phyloP scores from a whole-genome alignment of 1,140 invertebrate genomes.

The Triops longicaudatus region DNA sequence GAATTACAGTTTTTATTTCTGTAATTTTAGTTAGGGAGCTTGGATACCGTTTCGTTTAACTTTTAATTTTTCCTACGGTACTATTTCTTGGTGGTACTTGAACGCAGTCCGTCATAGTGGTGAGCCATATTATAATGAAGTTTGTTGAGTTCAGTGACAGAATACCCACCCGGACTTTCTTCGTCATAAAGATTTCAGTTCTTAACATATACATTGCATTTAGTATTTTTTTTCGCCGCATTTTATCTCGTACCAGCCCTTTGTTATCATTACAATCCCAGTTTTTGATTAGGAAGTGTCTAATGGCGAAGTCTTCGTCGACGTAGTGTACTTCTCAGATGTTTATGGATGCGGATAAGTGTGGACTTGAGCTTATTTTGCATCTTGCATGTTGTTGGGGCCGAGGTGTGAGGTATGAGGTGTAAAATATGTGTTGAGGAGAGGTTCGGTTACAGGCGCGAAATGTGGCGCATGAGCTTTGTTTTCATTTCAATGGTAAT shows the following conservation, averaged over 20 bases:
- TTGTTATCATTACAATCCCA: not conserved
- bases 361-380: constrained; percentile 1
- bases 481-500: constrained; percentile 9
- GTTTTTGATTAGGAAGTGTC: constrained; percentile 12
- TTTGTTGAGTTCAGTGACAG: too few relatives aligned
- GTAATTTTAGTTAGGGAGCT: too few relatives aligned
- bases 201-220: not conserved
- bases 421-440: constrained; percentile 9
- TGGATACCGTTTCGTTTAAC: too few relatives aligned
- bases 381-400: not conserved
- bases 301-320: not conserved
- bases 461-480: constrained; percentile 11
- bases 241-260: not conserved
- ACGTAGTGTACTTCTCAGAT: not conserved
- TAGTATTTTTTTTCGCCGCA: not conserved
- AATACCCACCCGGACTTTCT: too few relatives aligned
- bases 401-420: constrained; percentile 13
- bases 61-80: too few relatives aligned
- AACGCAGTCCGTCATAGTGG: too few relatives aligned
- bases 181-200: too few relatives aligned
- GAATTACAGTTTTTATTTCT: too few relatives aligned
- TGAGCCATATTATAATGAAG: too few relatives aligned
- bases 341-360: constrained; percentile 7
- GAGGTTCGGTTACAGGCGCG: constrained; percentile 9
- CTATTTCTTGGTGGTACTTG: too few relatives aligned